A percentile compares a stretch with the other conserved stretches of the same genome.
These are phyloP conservation scores for Drosophila dunni DNA, from an alignment of 1,140 invertebrate species.

Conservation along the genomic window DNA sequence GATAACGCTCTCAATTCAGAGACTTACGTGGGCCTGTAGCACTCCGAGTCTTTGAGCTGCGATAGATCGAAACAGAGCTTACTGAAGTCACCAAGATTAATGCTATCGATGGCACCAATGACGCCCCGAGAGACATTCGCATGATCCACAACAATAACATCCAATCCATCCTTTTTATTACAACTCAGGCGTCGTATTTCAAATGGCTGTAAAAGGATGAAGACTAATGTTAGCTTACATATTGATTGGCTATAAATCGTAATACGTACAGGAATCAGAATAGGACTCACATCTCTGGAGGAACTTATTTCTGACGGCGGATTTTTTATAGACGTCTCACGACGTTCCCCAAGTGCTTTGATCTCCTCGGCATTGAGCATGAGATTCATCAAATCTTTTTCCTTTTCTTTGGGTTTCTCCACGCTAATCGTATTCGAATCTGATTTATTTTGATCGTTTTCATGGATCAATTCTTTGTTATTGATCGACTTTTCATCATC, in stretches of 20 bases:
- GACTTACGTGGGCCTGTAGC: conserved; percentile 65
- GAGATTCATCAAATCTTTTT: too few species aligned
- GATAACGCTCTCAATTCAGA: neutral
- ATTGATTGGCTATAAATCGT: neutral
- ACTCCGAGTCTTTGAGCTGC: conserved; percentile 30
- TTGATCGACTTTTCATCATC: too few species aligned
- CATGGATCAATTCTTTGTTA: too few species aligned
- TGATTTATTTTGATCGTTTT: too few species aligned
- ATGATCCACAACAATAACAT: conserved; percentile 62
- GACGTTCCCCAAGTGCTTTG: too few species aligned
- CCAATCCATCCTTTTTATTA: conserved; percentile 26
- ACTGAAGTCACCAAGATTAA: conserved; percentile 33
- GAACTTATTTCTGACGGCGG: too few species aligned
- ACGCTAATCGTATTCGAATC: too few species aligned
- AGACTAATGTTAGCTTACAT: neutral
- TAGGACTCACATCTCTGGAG: neutral
- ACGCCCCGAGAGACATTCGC: conserved; percentile 52
- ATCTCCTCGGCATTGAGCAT: too few species aligned
- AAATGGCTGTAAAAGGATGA: conserved; percentile 48
- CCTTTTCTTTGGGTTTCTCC: too few species aligned
- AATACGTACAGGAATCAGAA: conserved; percentile 20
- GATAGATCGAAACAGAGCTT: conserved; percentile 39
- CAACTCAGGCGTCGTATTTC: conserved; percentile 19
- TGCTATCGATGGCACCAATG: conserved; percentile 61
- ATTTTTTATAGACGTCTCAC: too few species aligned